Conservation (phyloP, 1,140 invertebrate species). For the Nomia melanderi region DNA sequence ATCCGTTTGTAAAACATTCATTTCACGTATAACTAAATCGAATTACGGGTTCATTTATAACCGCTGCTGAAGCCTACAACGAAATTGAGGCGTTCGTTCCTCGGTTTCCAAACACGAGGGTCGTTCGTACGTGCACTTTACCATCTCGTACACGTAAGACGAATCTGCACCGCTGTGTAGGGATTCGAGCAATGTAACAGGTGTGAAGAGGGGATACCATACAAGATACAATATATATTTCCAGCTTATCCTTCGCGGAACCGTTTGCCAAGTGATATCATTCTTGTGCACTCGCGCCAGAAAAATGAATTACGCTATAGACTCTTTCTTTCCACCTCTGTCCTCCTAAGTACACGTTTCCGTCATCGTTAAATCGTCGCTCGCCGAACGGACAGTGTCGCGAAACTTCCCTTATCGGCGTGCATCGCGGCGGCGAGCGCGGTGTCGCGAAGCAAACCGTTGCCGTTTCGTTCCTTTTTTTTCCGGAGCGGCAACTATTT, state of each 20-base stretch:
- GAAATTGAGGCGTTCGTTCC: not conserved
- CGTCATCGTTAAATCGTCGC: too few species aligned
- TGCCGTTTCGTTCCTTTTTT: not conserved
- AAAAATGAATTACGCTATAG: not conserved
- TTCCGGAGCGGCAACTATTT: not conserved
- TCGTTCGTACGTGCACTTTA: too few species aligned
- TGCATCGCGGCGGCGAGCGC: not conserved
- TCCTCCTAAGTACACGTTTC: too few species aligned
- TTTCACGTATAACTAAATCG: not conserved
- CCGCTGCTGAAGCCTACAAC: too few species aligned
- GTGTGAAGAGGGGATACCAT: slow-evolving; percentile 13
- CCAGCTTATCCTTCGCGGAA: not conserved
- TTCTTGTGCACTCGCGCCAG: not conserved
- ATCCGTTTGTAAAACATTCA: not conserved
- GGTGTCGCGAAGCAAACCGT: not conserved
- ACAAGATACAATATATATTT: slow-evolving; percentile 1
- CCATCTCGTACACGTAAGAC: not conserved
- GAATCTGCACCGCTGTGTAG: not conserved
- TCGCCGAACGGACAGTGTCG: not conserved
- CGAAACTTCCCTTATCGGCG: not conserved
- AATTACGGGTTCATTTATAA: slow-evolving; percentile 10
- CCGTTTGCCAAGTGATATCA: not conserved
- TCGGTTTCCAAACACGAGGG: not conserved
- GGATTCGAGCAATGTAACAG: slow-evolving; percentile 38
- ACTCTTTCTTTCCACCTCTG: not conserved